Evolutionary conservation across 2,888 invertebrate genomes (phyloP).

Genomic region (Mesochorus sp.): DNA sequence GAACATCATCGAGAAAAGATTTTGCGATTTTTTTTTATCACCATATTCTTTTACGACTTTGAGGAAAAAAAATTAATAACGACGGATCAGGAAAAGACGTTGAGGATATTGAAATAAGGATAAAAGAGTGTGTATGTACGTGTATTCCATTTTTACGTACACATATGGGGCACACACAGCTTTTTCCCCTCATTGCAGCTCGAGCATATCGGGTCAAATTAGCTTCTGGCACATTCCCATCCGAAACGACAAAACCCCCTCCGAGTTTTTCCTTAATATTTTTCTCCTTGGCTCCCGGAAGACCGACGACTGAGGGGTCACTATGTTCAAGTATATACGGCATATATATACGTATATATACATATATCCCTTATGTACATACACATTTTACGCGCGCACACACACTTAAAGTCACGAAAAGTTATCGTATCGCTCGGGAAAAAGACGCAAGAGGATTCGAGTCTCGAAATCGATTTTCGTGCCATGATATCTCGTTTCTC

Average conservation of each 20-base stretch:
- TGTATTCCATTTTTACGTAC: not conserved
- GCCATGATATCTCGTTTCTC: conserved; percentile 14
- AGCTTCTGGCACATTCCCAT: not conserved
- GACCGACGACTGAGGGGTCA: not conserved
- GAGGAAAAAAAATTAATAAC: conserved; percentile 41
- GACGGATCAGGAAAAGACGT: conserved; percentile 12
- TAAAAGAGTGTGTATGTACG: not conserved
- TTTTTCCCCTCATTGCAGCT: not conserved
- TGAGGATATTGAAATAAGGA: not conserved
- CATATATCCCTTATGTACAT: not conserved
- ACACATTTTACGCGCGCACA: not conserved
- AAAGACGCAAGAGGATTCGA: not conserved
- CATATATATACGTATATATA: not conserved
- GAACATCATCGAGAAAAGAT: not conserved
- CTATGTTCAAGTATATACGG: not conserved
- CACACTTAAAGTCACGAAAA: not conserved
- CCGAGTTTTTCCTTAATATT: conserved; percentile 14
- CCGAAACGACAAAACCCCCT: not conserved
- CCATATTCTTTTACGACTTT: not conserved
- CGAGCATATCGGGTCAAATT: not conserved
- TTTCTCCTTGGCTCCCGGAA: not conserved
- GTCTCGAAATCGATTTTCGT: conserved; percentile 30
- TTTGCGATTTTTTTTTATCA: not conserved
- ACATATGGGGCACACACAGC: not conserved
- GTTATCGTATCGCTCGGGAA: conserved; percentile 1